These are phyloP conservation scores for Drosophila ohnishii DNA, from an alignment of 1,140 invertebrate species.

Conservation along the genomic window DNA sequence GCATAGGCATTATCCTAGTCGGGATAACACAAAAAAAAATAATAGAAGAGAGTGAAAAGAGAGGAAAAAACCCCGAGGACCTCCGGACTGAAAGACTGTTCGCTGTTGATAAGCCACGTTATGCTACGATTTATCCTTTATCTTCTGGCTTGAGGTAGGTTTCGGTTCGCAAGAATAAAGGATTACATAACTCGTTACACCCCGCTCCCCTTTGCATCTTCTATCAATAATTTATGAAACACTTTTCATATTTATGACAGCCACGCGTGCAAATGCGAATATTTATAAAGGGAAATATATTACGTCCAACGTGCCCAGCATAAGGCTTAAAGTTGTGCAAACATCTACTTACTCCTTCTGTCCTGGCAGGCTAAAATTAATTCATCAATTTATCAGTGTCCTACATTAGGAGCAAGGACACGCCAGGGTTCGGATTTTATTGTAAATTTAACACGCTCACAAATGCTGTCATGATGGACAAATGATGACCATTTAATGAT, in stretches of 20 bases:
- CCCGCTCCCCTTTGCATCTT: conserved; percentile 1
- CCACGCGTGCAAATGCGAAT: conserved; percentile 43
- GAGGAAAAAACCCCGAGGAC: conserved; percentile 13
- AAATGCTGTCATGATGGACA: conserved; percentile 50
- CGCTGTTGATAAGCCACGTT: conserved; percentile 46
- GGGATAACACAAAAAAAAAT: not conserved
- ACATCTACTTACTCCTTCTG: not conserved
- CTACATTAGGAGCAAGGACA: conserved; percentile 16
- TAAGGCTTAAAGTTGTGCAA: not conserved
- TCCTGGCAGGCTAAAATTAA: conserved; percentile 1
- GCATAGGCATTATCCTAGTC: conserved; percentile 34
- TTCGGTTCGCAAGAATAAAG: conserved; percentile 8
- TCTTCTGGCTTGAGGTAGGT: conserved; percentile 41
- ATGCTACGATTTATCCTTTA: conserved; percentile 46
- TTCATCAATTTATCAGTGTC: conserved; percentile 56
- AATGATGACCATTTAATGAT: conserved; percentile 60
- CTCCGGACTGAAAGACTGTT: conserved; percentile 26
- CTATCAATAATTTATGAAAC: conserved; percentile 57
- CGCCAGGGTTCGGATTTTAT: conserved; percentile 2
- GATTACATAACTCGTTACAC: conserved; percentile 31
- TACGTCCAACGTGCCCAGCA: conserved; percentile 6
- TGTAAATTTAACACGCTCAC: conserved; percentile 46
- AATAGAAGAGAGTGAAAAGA: not conserved
- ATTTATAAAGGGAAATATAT: conserved; percentile 31
- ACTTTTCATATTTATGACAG: conserved; percentile 64